phyloP scores from a whole-genome alignment of 1,140 invertebrate species.

The Caenorhabditis latens region DNA sequence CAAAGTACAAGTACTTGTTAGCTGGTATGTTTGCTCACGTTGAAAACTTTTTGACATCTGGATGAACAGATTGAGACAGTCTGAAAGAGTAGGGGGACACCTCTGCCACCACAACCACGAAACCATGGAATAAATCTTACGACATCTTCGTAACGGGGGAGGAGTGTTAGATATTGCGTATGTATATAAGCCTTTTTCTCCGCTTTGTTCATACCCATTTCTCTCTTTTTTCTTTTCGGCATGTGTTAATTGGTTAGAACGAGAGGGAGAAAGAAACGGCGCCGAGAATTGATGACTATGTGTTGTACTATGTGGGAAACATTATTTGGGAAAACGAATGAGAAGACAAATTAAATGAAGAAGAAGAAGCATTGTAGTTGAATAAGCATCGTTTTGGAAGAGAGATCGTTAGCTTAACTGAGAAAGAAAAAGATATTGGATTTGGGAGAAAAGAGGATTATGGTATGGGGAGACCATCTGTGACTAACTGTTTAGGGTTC shows the following conservation, averaged over 20 bases:
- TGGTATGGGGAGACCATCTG: not conserved
- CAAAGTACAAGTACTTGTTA: too few species aligned
- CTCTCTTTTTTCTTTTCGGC: not conserved
- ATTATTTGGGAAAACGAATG: not conserved
- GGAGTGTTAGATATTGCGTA: not conserved
- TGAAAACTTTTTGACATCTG: too few species aligned
- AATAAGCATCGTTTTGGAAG: not conserved
- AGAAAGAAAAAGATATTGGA: slow-evolving; percentile 5
- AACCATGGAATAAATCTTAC: not conserved
- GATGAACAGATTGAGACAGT: too few species aligned
- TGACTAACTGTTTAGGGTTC: too few species aligned
- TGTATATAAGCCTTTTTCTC: not conserved
- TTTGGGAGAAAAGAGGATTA: slow-evolving; percentile 15
- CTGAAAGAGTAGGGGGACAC: too few species aligned
- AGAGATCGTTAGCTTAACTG: slow-evolving; percentile 10
- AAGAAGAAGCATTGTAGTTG: not conserved
- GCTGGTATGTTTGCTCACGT: too few species aligned
- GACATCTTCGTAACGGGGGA: too few species aligned
- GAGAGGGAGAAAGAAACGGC: not conserved
- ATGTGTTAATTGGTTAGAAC: slow-evolving; percentile 27
- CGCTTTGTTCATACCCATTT: not conserved
- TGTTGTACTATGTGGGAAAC: not conserved
- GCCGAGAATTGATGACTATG: slow-evolving; percentile 43
- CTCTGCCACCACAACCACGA: too few species aligned
- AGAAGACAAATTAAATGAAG: slow-evolving; percentile 29